Evolutionary conservation across 2,797 vertebrate species (phyloP), one percentile per base, ranked within the genome.

Genomic region (Muscicapa striata): DNA sequence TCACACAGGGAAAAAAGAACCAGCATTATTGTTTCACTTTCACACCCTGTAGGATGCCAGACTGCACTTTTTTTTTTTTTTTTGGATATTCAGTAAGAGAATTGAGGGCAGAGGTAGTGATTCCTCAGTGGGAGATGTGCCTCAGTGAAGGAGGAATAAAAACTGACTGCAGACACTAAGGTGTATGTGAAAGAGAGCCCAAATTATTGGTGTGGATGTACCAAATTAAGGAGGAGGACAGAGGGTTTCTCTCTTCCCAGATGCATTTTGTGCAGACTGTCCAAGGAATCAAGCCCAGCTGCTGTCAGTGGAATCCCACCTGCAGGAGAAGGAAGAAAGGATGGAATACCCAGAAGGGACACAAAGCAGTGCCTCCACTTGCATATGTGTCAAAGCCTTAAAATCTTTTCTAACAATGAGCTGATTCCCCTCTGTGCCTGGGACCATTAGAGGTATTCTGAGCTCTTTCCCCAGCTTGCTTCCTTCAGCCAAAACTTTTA

Each of bases 11-110:
- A 32, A 30, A 88, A 87, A 46, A 23, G 34, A 70, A 93, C 87
- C 13, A 80, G 46, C n/a, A 55, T 63, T 51, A 80, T 91, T 62
- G 49, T 84, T 93, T 94, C 73, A 80, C 59, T 88, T 83, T 86
- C 63, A 57, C 40, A 57, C 24, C 6, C 32, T 36, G 18, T 54
- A 68, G 36, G 64, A 87, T 62, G 52, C 79, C 45, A 89, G 62
- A 5, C 59, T 89, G 40, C 59, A 57, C 34, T 92, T 87, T 22
- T 8, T 85, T 87, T 92, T 82, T 57, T 34, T 34, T 34, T 34
- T 34, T 34, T n/a, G 67, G 78, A 43, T 40, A 64, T 74, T 45
- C 27, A 41, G 27, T 38, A 64, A 48, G 30, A 80, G 34, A 79
- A 84, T 22, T 40, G 74, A 89, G 43, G 38, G 54, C 24, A 89